A percentile compares a stretch with the other conserved stretches of the same genome.
Evolutionary conservation across 2,797 vertebrate genomes (phyloP).

Genomic region (Lophius americanus): DNA sequence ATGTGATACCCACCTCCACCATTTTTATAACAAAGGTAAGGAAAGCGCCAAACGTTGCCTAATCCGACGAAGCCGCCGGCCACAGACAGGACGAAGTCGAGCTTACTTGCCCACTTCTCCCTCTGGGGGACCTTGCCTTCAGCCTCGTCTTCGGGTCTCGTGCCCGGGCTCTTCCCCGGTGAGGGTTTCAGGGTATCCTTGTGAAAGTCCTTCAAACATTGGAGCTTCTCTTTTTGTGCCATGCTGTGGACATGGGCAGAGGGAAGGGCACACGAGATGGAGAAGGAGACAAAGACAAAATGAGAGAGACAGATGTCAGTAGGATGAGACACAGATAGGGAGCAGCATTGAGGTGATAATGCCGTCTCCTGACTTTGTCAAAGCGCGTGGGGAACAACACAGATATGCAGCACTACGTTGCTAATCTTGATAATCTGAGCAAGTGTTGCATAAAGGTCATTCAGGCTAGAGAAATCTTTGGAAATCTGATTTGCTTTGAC

Average conservation of each 20-base stretch:
- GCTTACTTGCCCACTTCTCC: slow-evolving; percentile 99
- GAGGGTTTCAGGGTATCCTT: slow-evolving; percentile 98
- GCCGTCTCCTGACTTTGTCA: slow-evolving; percentile 58
- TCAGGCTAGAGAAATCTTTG: slow-evolving; percentile 25
- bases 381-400: slow-evolving; percentile 35
- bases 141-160: slow-evolving; percentile 94
- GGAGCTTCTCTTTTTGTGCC: slow-evolving; percentile 98
- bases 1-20: slow-evolving; percentile 89
- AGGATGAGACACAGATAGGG: slow-evolving; percentile 46
- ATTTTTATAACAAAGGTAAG: slow-evolving; percentile 99
- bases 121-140: slow-evolving; percentile 94
- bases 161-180: slow-evolving; percentile 96
- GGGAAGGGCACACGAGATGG: background rate
- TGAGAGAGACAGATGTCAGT: slow-evolving; percentile 38
- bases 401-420: slow-evolving; percentile 49
- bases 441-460: slow-evolving; percentile 59
- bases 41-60: slow-evolving; percentile 98
- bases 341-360: slow-evolving; percentile 65
- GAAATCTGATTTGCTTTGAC: background rate
- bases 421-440: slow-evolving; percentile 72
- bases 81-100: slow-evolving; percentile 98
- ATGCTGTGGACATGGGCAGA: slow-evolving; percentile 75
- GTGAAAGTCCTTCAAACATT: slow-evolving; percentile 98
- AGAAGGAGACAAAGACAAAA: slow-evolving; percentile 10
- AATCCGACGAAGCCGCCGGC: slow-evolving; percentile 97